Conservation (phyloP, 1,140 invertebrate genomes). For the Nebria ingens region DNA sequence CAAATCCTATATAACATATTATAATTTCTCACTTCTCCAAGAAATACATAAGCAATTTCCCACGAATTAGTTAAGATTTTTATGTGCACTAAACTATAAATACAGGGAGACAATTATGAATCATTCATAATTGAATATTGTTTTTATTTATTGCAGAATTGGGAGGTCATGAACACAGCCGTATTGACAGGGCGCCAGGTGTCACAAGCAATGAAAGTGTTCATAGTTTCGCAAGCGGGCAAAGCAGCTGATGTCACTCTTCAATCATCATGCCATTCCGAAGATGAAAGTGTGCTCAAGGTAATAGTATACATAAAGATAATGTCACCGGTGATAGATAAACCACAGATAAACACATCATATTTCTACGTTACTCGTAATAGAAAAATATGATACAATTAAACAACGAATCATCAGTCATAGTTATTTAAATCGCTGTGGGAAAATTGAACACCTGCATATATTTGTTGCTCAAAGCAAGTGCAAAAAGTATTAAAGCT, state of each 20-base stretch:
- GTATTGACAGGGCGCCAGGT: slow-evolving; percentile 88
- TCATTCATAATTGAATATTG: slow-evolving; percentile 17
- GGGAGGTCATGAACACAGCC: slow-evolving; percentile 92
- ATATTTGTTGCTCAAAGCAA: too few relatives aligned
- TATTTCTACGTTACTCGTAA: too few relatives aligned
- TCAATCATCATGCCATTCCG: slow-evolving; percentile 89
- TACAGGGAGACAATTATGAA: not conserved
- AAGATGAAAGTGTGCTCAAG: slow-evolving; percentile 93
- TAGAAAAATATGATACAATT: too few relatives aligned
- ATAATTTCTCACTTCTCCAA: not conserved
- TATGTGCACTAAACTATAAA: too few relatives aligned
- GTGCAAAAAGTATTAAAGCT: too few relatives aligned
- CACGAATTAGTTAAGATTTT: too few relatives aligned
- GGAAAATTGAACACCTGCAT: too few relatives aligned
- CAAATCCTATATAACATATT: not conserved
- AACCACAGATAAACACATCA: too few relatives aligned
- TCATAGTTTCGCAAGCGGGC: slow-evolving; percentile 87
- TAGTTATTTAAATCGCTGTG: too few relatives aligned
- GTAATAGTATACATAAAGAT: slow-evolving; percentile 40
- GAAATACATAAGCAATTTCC: too few relatives aligned
- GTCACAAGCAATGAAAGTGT: slow-evolving; percentile 89
- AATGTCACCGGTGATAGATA: not conserved
- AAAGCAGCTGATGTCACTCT: slow-evolving; percentile 90
- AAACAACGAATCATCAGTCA: too few relatives aligned
- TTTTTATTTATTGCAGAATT: slow-evolving; percentile 58